Conservation (phyloP, 1,140 invertebrate species). For the Planococcus citri region DNA sequence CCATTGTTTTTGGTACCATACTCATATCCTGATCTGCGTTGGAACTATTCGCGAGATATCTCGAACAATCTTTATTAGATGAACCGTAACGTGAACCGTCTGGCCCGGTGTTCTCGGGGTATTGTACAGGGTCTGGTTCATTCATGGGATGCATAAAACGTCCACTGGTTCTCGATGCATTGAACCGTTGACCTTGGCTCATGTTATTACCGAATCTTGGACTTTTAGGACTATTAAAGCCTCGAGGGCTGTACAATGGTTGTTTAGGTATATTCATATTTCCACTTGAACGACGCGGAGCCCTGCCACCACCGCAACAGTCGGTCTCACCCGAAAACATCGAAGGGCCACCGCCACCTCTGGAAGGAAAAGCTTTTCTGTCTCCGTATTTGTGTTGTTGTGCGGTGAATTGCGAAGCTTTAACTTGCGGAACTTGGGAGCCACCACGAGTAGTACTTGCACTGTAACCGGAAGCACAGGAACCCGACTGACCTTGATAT, state of each 20-base stretch:
- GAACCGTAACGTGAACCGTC: neutral
- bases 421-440: neutral
- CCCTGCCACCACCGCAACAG: neutral
- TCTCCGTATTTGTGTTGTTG: neutral
- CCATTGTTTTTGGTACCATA: neutral
- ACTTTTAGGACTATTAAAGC: neutral
- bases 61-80: neutral
- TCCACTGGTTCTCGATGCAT: neutral
- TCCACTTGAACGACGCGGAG: neutral
- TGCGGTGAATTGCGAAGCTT: neutral
- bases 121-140: neutral
- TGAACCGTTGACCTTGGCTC: neutral
- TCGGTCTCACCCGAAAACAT: neutral
- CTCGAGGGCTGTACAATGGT: neutral
- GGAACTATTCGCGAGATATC: neutral
- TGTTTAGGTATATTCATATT: neutral
- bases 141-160: neutral
- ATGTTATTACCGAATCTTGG: neutral
- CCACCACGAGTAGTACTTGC: too few relatives aligned
- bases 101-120: neutral
- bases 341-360: neutral
- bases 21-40: neutral
- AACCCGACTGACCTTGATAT: neutral
- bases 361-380: neutral
- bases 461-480: too few relatives aligned